Evolutionary conservation across 2,113 vertebrate species (phyloP), one percentile per base, ranked within the genome.

Genomic region (Alouatta palliata): DNA sequence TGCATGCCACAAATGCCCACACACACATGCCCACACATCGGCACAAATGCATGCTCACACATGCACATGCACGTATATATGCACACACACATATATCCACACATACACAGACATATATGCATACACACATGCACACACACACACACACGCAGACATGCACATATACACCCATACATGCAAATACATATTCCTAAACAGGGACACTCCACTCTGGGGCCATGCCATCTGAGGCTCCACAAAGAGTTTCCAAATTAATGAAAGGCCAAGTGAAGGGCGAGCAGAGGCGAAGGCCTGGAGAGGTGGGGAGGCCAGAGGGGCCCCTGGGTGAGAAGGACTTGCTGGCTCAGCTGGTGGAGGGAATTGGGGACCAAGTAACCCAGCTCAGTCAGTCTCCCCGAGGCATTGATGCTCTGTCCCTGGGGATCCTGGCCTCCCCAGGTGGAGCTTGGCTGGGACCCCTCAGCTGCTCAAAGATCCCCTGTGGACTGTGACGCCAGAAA

Each of bases 41-140:
- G 2, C 4, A 17, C 30, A 52, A 2, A 32, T 16, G 13, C 13
- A 17, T 52, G 17, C 83, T 30, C 27, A 32, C n/a, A 43, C 5
- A 66, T 17, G 25, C 64, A 49, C 1, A 3, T 32, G 20, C 70
- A 35, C 0, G 0, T 40, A 19, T 20, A 70, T 2, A 27, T 2
- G 7, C 3, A 2, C 20, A 30, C 19, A 3, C 5, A 13, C 11
- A 40, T 4, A 2, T 13, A 40, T 9, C 19, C 35, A 9, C 12
- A 25, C 25, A 25, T 16, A 61, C 40, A 6, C 14, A 52, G 47
- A 49, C 49, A 83, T 8, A 16, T 13, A 23, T 1, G 2, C 13
- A n/a, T 0, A 25, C 16, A 30, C 8, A 27, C 13, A 79, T 8
- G 19, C n/a, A 52, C 40, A 58, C 2, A 0, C 49, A 64, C 2